Evolutionary conservation across 1,140 invertebrate genomes (phyloP), one percentile per base, ranked within the genome.

Genomic region (Zaprionus kolodkinae): DNA sequence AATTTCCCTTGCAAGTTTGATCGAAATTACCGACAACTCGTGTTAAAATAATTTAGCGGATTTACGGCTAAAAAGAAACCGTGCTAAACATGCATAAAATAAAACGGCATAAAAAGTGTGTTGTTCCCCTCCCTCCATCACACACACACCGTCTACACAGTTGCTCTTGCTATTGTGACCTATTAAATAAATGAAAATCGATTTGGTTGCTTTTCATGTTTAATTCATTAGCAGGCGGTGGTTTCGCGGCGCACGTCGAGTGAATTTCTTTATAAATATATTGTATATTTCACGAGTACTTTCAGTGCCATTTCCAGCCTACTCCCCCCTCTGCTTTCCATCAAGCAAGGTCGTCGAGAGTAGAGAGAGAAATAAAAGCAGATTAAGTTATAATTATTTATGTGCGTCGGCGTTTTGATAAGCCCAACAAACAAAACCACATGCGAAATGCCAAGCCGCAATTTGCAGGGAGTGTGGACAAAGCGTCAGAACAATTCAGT

Each of bases 171-270:
- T 56, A 6, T 11, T 59, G 64, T 73, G 71, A 73, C 71, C 71
- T 55, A 73, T 68, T 68, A 68, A 73, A 68, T 12, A 68, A 69
- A 74, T 74, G 40, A 69, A 74, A 69, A 74, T 74, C 66, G 72
- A 74, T 74, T 74, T 70, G 50, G 66, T 43, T n/a, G 52, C 40
- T 69, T 74, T 74, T 74, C 66, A 69, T 69, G 66, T 69, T 70
- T 74, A 69, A 74, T 74, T 74, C 72, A 74, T 69, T 69, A 74
- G 59, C 59, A 48, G 15, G 12, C 66, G 17, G n/a, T 35, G 30
- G 30, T 33, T 5, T 35, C 3, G 56, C 36, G 45, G 45, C 36
- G 57, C 36, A 60, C 55, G 36, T 12, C 38, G 61, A 62, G 30
- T 55, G 56, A 43, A 73, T 61, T 62, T 10, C 45, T 45, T 33